Conservation (phyloP, 2,888 invertebrate genomes). For the Amphipoea oculea region DNA sequence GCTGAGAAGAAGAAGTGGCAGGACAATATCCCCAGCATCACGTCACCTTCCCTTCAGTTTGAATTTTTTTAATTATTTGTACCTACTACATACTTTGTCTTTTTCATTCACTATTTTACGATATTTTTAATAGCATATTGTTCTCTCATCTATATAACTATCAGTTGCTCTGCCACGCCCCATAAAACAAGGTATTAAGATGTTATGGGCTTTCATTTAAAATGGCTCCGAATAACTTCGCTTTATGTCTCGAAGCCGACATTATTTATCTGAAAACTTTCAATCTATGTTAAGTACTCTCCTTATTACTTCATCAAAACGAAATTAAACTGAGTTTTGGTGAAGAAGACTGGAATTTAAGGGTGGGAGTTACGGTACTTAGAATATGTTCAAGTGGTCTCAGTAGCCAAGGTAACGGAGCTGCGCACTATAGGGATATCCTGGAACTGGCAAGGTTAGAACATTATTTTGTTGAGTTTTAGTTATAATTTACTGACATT, state of each 20-base stretch:
- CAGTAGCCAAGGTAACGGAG: not conserved
- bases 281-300: slow-evolving; percentile 58
- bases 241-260: slow-evolving; percentile 43
- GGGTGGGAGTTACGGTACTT: slow-evolving; percentile 10
- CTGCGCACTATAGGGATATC: not conserved
- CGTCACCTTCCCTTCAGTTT: not conserved
- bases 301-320: slow-evolving; percentile 60
- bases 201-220: slow-evolving; percentile 47
- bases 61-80: not conserved
- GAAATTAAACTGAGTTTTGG: slow-evolving; percentile 46
- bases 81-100: no score
- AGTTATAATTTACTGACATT: no score
- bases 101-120: slow-evolving; percentile 6
- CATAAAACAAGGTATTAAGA: slow-evolving; percentile 55
- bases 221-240: slow-evolving; percentile 51
- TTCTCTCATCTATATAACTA: slow-evolving; percentile 17
- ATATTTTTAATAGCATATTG: slow-evolving; percentile 10
- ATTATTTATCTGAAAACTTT: slow-evolving; percentile 65
- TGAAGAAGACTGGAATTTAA: slow-evolving; percentile 7
- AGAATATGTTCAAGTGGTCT: slow-evolving; percentile 16
- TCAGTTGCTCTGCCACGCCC: slow-evolving; percentile 18
- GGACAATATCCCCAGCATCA: not conserved
- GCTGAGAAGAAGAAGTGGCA: not conserved
- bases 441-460: no score
- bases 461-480: not conserved